Base-by-base conservation (phyloP, 1,140 invertebrate species). In the Latrodectus geometricus region DNA sequence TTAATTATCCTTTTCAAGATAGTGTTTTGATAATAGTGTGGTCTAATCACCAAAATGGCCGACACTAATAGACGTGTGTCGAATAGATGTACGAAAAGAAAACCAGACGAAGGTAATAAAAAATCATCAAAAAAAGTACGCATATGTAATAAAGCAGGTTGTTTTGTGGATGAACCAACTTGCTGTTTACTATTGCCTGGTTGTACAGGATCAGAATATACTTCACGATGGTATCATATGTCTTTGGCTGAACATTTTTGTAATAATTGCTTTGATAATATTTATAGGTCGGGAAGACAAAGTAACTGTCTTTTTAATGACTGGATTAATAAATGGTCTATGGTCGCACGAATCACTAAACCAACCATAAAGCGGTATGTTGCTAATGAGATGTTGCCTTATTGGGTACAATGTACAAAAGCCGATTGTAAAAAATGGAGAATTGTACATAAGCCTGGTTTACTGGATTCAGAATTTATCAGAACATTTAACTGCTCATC, bases 251-350 rank as follows among this genome's bases (percentile, higher is more conserved):
- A 92, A 89, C 92, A 92, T 88, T 92, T 90, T 88, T 92, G 92
- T 87, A 92, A 92, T 88, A 90, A 92, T 75, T 92, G 92, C 86
- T 92, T 92, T 90, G 91, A 92, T 69, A 88, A 90, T 88, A 92
- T 89, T 89, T 92, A 92, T 81, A 89, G 91, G 89, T 90, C 90
- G 86, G 89, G 90, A 74, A 91, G 91, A 88, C 88, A 87, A 77
- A 91, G 91, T 7, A 90, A 92, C 87, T 84, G 88, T 0, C 86
- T 76, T 4, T 92, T 89, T 79, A 88, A 79, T 15, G 77, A 88
- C 9, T 92, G 92, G 92, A 91, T 90, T 88, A 84, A 89, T 74
- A 68, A 89, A 9, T 92, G 91, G 91, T 89, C 89, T 20, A 80
- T 88, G 1, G 89, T 91, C 81, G 83, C 83, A 2, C 89, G 89